Conservation (phyloP, 1,140 invertebrate species). For the Lucilia sericata region DNA sequence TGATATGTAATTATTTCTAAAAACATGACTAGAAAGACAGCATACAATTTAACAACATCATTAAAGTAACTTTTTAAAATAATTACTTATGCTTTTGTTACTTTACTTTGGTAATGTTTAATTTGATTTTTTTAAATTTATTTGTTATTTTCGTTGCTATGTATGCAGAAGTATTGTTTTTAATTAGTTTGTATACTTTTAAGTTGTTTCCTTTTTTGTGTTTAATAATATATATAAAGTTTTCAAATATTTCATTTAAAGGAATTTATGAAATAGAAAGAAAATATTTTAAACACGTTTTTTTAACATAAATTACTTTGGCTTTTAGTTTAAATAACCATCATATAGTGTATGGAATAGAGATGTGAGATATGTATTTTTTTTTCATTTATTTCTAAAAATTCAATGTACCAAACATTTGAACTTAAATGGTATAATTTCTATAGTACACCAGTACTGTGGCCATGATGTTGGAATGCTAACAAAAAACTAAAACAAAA, state of each 20-base stretch:
- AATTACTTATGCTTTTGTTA: neutral
- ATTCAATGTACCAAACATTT: neutral
- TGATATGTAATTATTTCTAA: neutral
- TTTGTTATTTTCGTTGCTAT: too few relatives aligned
- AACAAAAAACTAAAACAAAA: neutral
- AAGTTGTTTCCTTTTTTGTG: neutral
- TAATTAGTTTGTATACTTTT: slow-evolving; percentile 27
- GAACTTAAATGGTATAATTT: neutral
- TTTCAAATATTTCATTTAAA: neutral
- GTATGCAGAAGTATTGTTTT: neutral
- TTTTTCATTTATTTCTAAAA: neutral
- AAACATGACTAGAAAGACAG: slow-evolving; percentile 1
- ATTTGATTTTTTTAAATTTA: neutral
- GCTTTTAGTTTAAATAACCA: slow-evolving; percentile 38
- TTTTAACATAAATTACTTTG: slow-evolving; percentile 38
- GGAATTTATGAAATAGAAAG: neutral
- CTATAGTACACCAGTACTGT: neutral
- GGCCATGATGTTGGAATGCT: neutral
- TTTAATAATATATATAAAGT: neutral
- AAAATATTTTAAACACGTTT: slow-evolving; percentile 42
- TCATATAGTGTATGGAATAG: neutral
- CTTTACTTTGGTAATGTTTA: neutral
- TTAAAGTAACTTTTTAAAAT: slow-evolving; percentile 9
- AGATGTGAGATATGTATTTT: neutral
- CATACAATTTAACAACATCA: neutral